Conservation (phyloP, 2,888 invertebrate genomes). For the Microdon myrmicae region DNA sequence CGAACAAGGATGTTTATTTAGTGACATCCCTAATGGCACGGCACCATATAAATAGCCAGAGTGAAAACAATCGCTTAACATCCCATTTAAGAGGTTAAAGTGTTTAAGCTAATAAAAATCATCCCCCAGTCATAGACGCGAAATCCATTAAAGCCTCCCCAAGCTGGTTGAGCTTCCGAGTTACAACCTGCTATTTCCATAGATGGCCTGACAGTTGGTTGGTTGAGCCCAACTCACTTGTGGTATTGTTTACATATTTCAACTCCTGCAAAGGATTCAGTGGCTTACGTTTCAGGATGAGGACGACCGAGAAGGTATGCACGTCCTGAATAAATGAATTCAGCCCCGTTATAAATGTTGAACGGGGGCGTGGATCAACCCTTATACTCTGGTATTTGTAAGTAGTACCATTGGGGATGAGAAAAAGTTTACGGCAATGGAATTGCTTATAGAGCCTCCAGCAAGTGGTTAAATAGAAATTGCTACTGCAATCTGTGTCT, state of each 20-base stretch:
- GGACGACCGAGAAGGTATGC: slow-evolving; percentile 25
- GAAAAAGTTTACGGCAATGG: slow-evolving; percentile 28
- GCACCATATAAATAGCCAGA: slow-evolving; percentile 49
- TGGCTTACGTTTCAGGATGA: slow-evolving; percentile 24
- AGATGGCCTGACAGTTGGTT: too few species aligned
- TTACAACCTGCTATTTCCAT: slow-evolving; percentile 28
- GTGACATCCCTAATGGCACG: slow-evolving; percentile 51
- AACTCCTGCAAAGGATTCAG: slow-evolving; percentile 49
- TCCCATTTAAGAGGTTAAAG: slow-evolving; percentile 57
- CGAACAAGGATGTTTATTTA: slow-evolving; percentile 45
- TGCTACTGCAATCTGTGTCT: slow-evolving; percentile 39
- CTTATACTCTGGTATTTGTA: slow-evolving; percentile 26
- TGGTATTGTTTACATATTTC: slow-evolving; percentile 50
- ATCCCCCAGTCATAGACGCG: slow-evolving; percentile 40
- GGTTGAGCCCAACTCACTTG: slow-evolving; percentile 42
- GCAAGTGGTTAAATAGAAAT: slow-evolving; percentile 17
- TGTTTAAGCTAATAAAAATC: slow-evolving; percentile 60
- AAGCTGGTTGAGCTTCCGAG: slow-evolving; percentile 6
- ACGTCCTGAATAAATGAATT: slow-evolving; percentile 42
- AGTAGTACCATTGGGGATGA: slow-evolving; percentile 4
- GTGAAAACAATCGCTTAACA: slow-evolving; percentile 53
- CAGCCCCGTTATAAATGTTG: slow-evolving; percentile 43
- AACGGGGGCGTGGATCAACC: slow-evolving; percentile 43
- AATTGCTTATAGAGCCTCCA: slow-evolving; percentile 40
- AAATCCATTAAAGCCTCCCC: slow-evolving; percentile 40